Percentiles rank a stretch among this genome's conserved stretches.
phyloP scores from a whole-genome alignment of 2,113 vertebrate species.

The Motacilla alba region DNA sequence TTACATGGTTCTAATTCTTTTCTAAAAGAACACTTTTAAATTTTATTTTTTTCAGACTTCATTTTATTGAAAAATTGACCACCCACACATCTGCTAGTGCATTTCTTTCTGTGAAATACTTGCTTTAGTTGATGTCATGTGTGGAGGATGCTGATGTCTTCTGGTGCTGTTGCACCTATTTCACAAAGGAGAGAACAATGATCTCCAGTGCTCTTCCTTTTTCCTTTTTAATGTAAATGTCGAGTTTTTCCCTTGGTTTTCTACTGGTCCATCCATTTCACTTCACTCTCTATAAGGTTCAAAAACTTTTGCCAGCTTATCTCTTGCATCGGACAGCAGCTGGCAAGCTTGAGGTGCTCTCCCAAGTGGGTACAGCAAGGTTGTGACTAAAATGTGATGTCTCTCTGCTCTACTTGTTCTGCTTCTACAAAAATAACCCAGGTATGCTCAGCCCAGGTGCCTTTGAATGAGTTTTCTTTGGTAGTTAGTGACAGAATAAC shows the following conservation, averaged over 20 bases:
- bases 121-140: neutral
- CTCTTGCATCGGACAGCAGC: neutral
- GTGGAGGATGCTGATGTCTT: neutral
- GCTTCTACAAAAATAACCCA: neutral
- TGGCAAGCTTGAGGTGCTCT: neutral
- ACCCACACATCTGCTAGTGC: neutral
- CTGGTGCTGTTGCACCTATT: neutral
- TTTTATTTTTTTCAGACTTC: neutral
- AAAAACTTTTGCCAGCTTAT: slow-evolving; percentile 5
- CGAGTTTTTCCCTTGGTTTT: neutral
- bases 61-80: neutral
- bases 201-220: neutral
- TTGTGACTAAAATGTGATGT: neutral
- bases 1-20: neutral
- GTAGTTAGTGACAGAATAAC: neutral
- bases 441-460: neutral
- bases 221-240: neutral
- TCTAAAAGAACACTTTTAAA: neutral
- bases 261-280: neutral
- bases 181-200: neutral
- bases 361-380: neutral
- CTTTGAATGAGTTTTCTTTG: neutral
- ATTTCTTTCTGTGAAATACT: neutral
- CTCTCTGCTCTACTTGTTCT: neutral
- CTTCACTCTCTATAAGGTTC: neutral